Base-by-base conservation (phyloP, 1,140 invertebrate genomes). In the Trichonephila clavipes region DNA sequence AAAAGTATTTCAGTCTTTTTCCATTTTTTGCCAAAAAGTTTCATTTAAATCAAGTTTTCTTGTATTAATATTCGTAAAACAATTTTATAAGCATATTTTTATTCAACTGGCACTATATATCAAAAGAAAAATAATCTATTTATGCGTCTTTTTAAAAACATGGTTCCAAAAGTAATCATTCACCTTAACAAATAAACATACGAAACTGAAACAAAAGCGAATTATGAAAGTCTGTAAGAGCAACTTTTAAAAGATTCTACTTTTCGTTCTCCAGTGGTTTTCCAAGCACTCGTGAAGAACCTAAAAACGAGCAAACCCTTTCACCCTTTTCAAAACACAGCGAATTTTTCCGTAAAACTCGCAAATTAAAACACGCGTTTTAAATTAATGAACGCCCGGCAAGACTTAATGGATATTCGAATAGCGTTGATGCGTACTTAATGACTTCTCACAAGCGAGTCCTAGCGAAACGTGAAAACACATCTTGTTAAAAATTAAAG, bases 361-460 rank as follows among this genome's bases (percentile, higher is more conserved):
- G 28, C 58, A 87, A 61, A 87, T 62, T 87, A 87, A 87, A 87
- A 61, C 28, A 34, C 62, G 58, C 24, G n/a, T 59, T 59, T 87
- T 62, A 61, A 87, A 87, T 87, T 87, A 87, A 87, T 64, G 85
- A 87, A 51, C 7, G 85, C 24, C 16, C 59, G 12, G 85, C 59
- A 34, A 10, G 62, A 34, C 59, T 87, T 87, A 87, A 87, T 87
- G 85, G 85, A 19, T 61, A 64, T 87, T 87, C 59, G 24, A 87
- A 64, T 62, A 59, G 58, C 85, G 85, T 58, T 85, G 82, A 85
- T 24, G 28, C 82, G 12, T 10, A 24, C 59, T 87, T 87, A 87
- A 87, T 87, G 58, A 62, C 85, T 87, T 62, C 34, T 28, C 58
- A 77, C 28, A 61, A 87, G 18, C 24, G 59, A 24, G 64, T 59